Evolutionary conservation across 2,113 vertebrate genomes (phyloP).

Genomic region (Gadus chalcogrammus): DNA sequence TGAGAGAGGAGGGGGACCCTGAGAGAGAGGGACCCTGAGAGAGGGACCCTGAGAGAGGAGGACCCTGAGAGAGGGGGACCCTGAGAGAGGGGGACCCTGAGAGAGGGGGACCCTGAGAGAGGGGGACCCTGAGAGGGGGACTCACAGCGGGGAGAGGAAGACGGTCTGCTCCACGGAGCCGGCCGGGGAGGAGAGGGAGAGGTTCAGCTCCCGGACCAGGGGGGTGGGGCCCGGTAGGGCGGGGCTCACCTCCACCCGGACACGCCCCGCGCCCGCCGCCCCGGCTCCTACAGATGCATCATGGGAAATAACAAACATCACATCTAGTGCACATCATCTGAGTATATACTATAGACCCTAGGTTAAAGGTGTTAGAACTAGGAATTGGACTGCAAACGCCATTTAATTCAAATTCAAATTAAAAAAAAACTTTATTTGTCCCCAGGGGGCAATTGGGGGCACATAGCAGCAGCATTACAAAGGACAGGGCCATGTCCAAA

Average conservation of each 20-base stretch:
- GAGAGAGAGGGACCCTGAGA: no score
- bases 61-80: constrained; percentile 21
- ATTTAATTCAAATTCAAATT: neutral
- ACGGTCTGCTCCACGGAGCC: constrained; percentile 58
- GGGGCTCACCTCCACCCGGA: constrained; percentile 53
- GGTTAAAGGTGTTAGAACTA: no score
- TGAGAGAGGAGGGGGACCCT: no score
- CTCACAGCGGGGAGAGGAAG: constrained; percentile 75
- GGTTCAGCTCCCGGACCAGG: constrained; percentile 43
- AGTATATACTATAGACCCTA: neutral
- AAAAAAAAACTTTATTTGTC: neutral
- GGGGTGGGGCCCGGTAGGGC: constrained; percentile 34
- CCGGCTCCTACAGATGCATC: constrained; percentile 19
- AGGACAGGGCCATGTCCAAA: no score
- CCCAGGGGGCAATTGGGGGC: no score
- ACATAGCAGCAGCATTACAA: no score
- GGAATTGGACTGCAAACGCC: neutral
- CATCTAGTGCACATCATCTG: neutral
- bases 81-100: no score
- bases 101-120: neutral
- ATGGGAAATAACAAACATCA: neutral
- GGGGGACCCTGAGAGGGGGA: neutral
- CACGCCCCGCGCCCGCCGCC: constrained; percentile 41
- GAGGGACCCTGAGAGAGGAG: no score
- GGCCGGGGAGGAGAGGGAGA: constrained; percentile 37